Percentiles rank a stretch among this genome's conserved stretches.
Conservation (phyloP, 2,797 vertebrate genomes). For the Salarias fasciatus region DNA sequence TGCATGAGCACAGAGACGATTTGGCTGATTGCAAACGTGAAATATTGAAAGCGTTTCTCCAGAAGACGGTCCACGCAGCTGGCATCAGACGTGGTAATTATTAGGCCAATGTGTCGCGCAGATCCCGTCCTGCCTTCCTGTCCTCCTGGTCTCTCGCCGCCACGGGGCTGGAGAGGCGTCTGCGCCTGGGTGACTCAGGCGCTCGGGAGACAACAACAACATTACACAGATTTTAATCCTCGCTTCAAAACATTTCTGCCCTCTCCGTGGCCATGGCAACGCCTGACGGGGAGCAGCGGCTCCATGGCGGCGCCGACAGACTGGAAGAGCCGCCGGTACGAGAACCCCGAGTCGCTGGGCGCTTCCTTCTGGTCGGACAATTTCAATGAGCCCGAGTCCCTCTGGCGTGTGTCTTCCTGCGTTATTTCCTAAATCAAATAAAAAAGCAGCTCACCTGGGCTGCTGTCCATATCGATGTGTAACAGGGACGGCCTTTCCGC, state of each 20-base stretch:
- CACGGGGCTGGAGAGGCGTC: too few species aligned
- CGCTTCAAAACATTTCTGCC: background rate
- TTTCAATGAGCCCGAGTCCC: too few species aligned
- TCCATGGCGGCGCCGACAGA: background rate
- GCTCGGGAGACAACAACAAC: background rate
- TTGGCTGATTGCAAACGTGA: background rate
- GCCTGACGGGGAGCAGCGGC: conserved; percentile 1
- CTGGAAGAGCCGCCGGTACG: too few species aligned
- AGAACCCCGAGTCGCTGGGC: too few species aligned
- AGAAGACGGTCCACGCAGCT: too few species aligned
- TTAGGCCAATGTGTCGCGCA: too few species aligned
- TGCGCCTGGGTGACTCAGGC: too few species aligned
- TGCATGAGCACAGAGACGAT: background rate
- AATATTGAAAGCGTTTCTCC: background rate
- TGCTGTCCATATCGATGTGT: conserved; percentile 94
- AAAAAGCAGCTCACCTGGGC: conserved; percentile 64
- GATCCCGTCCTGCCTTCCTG: too few species aligned
- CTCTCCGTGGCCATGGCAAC: conserved; percentile 16
- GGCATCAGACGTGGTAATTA: too few species aligned
- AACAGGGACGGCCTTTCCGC: conserved; percentile 91
- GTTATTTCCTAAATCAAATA: background rate
- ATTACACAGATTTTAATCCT: background rate
- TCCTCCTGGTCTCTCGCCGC: too few species aligned
- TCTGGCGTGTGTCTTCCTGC: too few species aligned
- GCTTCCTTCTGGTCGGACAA: too few species aligned